phyloP scores from a whole-genome alignment of 2,113 vertebrate genomes.

The Sceloporus undulatus region DNA sequence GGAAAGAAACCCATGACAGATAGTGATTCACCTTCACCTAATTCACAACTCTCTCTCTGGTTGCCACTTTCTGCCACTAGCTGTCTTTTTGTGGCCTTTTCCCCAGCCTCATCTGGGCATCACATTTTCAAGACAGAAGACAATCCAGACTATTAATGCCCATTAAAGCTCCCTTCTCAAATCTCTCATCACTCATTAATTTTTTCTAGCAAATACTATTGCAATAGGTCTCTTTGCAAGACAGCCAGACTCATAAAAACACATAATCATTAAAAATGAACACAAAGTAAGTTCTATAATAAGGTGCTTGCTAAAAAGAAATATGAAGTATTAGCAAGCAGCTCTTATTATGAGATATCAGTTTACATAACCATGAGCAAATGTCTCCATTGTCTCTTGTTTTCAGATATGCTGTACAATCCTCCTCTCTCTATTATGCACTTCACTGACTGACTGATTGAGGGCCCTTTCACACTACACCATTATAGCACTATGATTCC shows the following conservation, averaged over 20 bases:
- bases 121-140: not conserved
- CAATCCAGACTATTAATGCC: not conserved
- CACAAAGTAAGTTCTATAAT: not conserved
- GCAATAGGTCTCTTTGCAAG: not conserved
- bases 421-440: not conserved
- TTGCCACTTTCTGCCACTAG: not conserved
- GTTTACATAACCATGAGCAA: not conserved
- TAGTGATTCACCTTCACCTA: not conserved
- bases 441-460: too few relatives aligned
- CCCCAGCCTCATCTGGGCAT: not conserved
- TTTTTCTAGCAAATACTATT: not conserved
- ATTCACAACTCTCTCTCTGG: not conserved
- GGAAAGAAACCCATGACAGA: not conserved
- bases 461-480: too few relatives aligned
- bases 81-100: not conserved
- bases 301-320: not conserved
- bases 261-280: constrained; percentile 6
- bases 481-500: too few relatives aligned
- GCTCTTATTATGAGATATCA: not conserved
- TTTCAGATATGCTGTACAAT: not conserved
- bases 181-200: not conserved
- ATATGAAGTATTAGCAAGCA: not conserved
- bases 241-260: not conserved
- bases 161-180: not conserved
- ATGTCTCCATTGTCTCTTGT: not conserved